phyloP scores from a whole-genome alignment of 2,113 vertebrate genomes.

The Rhinolophus ferrumequinum region DNA sequence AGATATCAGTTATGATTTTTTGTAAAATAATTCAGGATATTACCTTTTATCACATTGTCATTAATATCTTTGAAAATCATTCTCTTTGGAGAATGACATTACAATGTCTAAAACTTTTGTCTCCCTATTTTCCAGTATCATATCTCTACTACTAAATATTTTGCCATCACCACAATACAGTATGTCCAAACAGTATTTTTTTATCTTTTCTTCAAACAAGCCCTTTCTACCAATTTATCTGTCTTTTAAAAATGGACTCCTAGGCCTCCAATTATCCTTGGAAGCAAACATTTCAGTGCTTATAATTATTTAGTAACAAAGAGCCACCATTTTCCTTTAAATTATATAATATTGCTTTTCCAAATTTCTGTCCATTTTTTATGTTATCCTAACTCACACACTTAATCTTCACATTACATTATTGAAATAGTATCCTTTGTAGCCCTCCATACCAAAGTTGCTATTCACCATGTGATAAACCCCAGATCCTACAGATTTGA shows the following conservation, averaged over 20 bases:
- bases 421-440: background rate
- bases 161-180: background rate
- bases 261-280: background rate
- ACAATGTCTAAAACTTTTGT: background rate
- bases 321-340: background rate
- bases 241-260: background rate
- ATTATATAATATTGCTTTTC: background rate
- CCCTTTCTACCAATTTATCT: background rate
- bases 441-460: background rate
- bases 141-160: background rate
- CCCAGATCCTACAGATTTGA: background rate
- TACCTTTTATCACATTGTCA: background rate
- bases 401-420: background rate
- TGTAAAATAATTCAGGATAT: background rate
- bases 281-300: background rate
- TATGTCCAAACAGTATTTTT: background rate
- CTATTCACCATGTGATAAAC: background rate
- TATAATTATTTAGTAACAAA: background rate
- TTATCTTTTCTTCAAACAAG: background rate
- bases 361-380: background rate
- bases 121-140: background rate
- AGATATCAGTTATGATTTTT: background rate
- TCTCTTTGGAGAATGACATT: background rate
- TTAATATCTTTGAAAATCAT: background rate
- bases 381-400: background rate